Base-by-base conservation (phyloP, 1,140 invertebrate species). In the Stenopsyche tienmushanensis region DNA sequence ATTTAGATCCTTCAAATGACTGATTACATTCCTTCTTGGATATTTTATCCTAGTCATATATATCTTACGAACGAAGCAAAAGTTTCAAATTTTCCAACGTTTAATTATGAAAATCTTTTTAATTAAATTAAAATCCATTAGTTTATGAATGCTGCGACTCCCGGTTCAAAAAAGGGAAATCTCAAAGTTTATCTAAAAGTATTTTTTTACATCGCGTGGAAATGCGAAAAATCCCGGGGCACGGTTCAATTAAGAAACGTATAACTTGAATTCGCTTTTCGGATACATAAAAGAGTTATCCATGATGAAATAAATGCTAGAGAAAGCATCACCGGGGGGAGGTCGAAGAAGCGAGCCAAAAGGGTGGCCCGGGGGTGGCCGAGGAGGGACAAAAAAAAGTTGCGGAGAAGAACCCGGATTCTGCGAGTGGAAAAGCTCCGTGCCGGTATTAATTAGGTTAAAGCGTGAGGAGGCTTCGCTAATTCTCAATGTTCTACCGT, bases 361-460 rank as follows among this genome's bases (percentile, higher is more conserved):
- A 65, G 42, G 55, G 55, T 25, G 45, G 20, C 20, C 44, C 20
- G 54, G 62, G 53, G 21, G 17, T 23, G 20, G n/a, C 34, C 26
- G 62, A 47, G 50, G 39, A 60, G 23, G 52, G 53, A 44, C 25
- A n/a, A n/a, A n/a, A 65, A 58, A 65, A 42, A 54, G 54, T 34
- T 53, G 50, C 52, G 7, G 24, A 44, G n/a, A n/a, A n/a, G n/a
- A n/a, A n/a, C n/a, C n/a, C n/a, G 44, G 20, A 41, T 41, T 59
- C 39, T 10, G 57, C 63, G 52, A n/a, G n/a, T n/a, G n/a, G n/a
- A n/a, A n/a, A n/a, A n/a, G n/a, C n/a, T n/a, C n/a, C n/a, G n/a
- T n/a, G n/a, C n/a, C 44, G 63, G 57, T 57, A 58, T 69, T 69
- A 65, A 69, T 69, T 69, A 65, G 62, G 67, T 69, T 65, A 68